Percentiles rank a stretch among this genome's conserved stretches.
Conservation (phyloP, 2,113 vertebrate genomes). For the Stigmatopora nigra region DNA sequence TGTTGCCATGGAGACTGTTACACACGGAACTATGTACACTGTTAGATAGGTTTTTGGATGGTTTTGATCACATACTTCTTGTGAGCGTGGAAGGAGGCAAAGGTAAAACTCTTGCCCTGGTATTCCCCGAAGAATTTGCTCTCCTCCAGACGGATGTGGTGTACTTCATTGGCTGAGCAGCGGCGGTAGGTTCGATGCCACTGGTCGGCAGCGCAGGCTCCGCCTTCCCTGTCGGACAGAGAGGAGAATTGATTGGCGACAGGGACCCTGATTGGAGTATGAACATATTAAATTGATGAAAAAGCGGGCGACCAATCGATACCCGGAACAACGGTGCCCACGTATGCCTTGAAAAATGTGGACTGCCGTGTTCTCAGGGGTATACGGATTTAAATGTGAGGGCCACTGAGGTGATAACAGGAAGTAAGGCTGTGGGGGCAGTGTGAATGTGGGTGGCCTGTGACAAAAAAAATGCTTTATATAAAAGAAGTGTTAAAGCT, state of each 20-base stretch:
- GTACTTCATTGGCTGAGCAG: constrained; percentile 78
- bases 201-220: constrained; percentile 68
- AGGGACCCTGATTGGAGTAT: constrained; percentile 22
- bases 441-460: constrained; percentile 49
- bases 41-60: neutral
- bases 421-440: constrained; percentile 46
- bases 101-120: constrained; percentile 80
- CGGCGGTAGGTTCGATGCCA: constrained; percentile 78
- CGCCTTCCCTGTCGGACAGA: constrained; percentile 52
- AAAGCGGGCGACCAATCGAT: constrained; percentile 41
- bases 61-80: constrained; percentile 69
- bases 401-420: constrained; percentile 49
- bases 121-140: constrained; percentile 81
- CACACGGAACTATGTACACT: neutral
- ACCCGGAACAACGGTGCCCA: constrained; percentile 12
- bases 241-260: constrained; percentile 19
- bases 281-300: constrained; percentile 31
- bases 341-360: constrained; percentile 26
- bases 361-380: constrained; percentile 32
- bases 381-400: constrained; percentile 34
- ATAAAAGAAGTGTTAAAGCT: constrained; percentile 48
- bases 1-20: constrained; percentile 34
- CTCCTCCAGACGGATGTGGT: constrained; percentile 77
- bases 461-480: constrained; percentile 41
- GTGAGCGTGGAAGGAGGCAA: constrained; percentile 78